These are phyloP conservation scores for Agrotis clavis DNA, from an alignment of 2,888 invertebrate genomes.

Conservation along the genomic window DNA sequence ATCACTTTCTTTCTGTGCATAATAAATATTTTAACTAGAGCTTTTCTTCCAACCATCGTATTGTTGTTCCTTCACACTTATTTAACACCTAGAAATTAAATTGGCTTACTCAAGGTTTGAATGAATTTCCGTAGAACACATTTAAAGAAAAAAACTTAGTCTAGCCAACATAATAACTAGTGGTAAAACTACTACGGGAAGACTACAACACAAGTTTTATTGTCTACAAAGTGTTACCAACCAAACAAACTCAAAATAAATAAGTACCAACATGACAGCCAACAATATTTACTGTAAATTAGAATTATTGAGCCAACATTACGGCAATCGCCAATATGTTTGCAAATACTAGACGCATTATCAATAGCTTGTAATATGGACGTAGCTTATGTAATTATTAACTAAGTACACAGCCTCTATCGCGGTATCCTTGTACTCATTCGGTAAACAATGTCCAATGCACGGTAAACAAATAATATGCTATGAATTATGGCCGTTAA, in stretches of 20 bases:
- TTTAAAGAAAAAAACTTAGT: no score
- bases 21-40: not conserved
- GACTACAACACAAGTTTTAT: no score
- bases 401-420: conserved; percentile 86
- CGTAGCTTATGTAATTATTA: conserved; percentile 87
- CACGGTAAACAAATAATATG: conserved; percentile 86
- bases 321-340: conserved; percentile 60
- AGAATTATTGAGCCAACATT: conserved; percentile 64
- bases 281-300: conserved; percentile 47
- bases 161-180: no score
- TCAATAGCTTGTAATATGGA: conserved; percentile 79
- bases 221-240: not conserved
- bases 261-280: conserved; percentile 5
- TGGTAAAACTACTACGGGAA: no score
- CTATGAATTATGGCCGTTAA: conserved; percentile 82
- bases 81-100: no score
- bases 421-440: conserved; percentile 87
- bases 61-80: no score
- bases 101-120: no score
- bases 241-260: not conserved
- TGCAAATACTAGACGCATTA: conserved; percentile 78
- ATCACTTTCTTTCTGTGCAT: not conserved
- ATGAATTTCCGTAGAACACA: no score
- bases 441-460: conserved; percentile 84
- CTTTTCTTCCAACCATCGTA: not conserved